phyloP scores from a whole-genome alignment of 2,888 invertebrate species.

The Tridacna gigas region DNA sequence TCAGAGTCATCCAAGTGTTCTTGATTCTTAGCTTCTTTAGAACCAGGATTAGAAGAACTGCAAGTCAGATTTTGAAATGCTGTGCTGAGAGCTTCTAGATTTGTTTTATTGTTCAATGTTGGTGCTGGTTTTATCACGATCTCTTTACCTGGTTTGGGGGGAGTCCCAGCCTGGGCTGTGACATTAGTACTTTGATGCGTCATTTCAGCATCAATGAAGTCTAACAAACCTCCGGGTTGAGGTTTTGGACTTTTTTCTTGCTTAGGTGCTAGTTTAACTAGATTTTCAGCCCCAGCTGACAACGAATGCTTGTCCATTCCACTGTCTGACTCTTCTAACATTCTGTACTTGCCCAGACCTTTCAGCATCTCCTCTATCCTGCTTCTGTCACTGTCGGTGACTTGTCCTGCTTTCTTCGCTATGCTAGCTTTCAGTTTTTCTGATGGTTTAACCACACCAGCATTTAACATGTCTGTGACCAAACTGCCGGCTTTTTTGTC shows the following conservation, averaged over 20 bases:
- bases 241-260: background rate
- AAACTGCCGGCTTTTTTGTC: conserved; percentile 2
- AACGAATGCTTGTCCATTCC: background rate
- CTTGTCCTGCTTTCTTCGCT: conserved; percentile 25
- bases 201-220: conserved; percentile 43
- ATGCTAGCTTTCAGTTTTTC: conserved; percentile 34
- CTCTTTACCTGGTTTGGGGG: background rate
- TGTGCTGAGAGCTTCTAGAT: background rate
- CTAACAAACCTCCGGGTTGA: background rate
- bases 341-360: conserved; percentile 43
- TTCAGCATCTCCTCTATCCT: conserved; percentile 42
- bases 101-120: conserved; percentile 24
- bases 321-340: conserved; percentile 33
- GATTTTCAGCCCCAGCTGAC: background rate
- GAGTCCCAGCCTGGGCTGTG: background rate
- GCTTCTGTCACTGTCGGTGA: conserved; percentile 38
- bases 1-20: conserved; percentile 9
- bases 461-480: conserved; percentile 33
- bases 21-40: background rate
- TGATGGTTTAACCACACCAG: conserved; percentile 41
- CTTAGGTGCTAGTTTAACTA: conserved; percentile 22
- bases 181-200: background rate
- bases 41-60: background rate
- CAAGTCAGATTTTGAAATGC: conserved; percentile 17
- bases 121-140: conserved; percentile 9